Evolutionary conservation across 2,888 invertebrate species (phyloP).

Genomic region (Netelia virgata): DNA sequence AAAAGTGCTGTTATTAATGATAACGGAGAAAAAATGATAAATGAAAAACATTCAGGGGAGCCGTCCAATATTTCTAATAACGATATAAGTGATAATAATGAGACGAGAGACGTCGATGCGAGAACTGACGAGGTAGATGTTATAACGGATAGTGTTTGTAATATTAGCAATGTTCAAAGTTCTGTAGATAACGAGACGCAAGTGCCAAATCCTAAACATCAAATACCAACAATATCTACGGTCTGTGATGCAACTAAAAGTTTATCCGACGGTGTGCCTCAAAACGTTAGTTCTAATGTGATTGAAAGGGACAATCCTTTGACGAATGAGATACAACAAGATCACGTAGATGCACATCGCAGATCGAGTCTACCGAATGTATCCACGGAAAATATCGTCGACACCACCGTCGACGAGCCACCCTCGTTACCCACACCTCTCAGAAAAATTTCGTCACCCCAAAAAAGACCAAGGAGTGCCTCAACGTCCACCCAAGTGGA

Average conservation of each 20-base stretch:
- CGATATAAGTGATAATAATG: slow-evolving; percentile 81
- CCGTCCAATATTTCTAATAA: slow-evolving; percentile 85
- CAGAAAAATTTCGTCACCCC: slow-evolving; percentile 86
- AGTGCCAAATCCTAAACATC: slow-evolving; percentile 84
- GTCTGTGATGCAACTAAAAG: slow-evolving; percentile 89
- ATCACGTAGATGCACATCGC: slow-evolving; percentile 84
- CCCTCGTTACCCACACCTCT: slow-evolving; percentile 82
- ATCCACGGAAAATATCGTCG: slow-evolving; percentile 79
- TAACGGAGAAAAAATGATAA: slow-evolving; percentile 78
- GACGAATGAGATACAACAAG: slow-evolving; percentile 76
- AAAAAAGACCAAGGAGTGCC: slow-evolving; percentile 91
- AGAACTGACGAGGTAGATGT: slow-evolving; percentile 76
- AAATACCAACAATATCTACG: slow-evolving; percentile 90
- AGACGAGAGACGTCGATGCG: slow-evolving; percentile 55
- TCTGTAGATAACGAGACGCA: slow-evolving; percentile 83
- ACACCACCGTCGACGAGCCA: slow-evolving; percentile 81
- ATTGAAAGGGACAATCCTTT: slow-evolving; percentile 79
- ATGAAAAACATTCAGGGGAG: slow-evolving; percentile 80
- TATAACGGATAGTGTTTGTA: slow-evolving; percentile 82
- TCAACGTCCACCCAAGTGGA: slow-evolving; percentile 94
- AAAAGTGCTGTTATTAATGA: slow-evolving; percentile 82
- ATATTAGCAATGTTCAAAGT: slow-evolving; percentile 83
- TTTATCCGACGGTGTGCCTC: slow-evolving; percentile 83
- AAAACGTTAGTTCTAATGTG: slow-evolving; percentile 82
- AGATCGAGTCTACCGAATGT: slow-evolving; percentile 88